Base-by-base conservation (phyloP, 2,888 invertebrate species). In the Lithophane semibrunnea region DNA sequence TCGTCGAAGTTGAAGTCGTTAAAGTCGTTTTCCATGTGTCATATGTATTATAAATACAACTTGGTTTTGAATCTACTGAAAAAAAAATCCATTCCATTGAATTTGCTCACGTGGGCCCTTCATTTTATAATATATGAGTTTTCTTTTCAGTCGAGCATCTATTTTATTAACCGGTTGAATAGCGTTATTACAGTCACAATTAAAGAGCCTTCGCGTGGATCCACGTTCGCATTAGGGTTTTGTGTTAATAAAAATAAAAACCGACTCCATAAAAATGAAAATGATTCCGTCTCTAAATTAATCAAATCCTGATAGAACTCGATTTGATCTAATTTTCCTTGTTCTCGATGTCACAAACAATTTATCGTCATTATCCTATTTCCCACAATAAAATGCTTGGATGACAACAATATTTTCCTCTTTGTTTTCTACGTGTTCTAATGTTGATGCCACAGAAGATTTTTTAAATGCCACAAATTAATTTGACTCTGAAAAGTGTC, bases 301-400 rank as follows among this genome's bases (percentile, higher is more conserved):
- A 66, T 61, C 21, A 61, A 79, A 70, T 70, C 44, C 52, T 66
- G 24, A 18, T 24, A 71, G 49, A 84, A 71, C 71, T 79, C 21
- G n/a, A 63, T 79, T 79, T 52, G 5, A 42, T 54, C 10, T 7
- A 52, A 79, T 63, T 71, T 58, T 67, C 71, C 37, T 67, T 79
- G 56, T 47, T 70, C 47, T 37, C 7, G 44, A 56, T 52, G 61
- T 71, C 66, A 61, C 24, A 84, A 71, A 84, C 80, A 72, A 71
- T 80, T 61, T 73, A 42, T 44, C 47, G 10, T n/a, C 16, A 44
- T 66, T 73, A 54, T 65, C 54, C 18, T 49, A 61, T 84, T 81
- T 60, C 12, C 24, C 13, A 29, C 44, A 71, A 71, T 52, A 79
- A 66, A 63, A 49, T 12, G 70, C 24, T 69, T 66, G 2, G 16